Percentiles rank a stretch among this genome's conserved stretches.
These are phyloP conservation scores for Heliconius ismenius DNA, from an alignment of 2,888 invertebrate genomes.

Conservation along the genomic window DNA sequence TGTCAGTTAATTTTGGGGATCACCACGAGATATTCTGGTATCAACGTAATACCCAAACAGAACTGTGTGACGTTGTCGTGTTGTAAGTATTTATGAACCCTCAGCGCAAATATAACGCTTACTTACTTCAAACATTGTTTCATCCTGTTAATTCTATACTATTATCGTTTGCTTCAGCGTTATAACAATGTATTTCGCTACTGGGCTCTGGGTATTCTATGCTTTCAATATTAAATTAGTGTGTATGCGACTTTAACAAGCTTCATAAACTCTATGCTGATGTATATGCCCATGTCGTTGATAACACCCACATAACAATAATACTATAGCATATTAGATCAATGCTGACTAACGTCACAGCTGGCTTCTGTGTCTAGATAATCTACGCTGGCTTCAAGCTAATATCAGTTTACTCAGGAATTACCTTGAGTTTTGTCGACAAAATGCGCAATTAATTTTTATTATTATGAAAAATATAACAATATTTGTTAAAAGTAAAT, in stretches of 20 bases:
- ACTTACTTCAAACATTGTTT: conserved; percentile 54
- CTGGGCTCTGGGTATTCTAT: conserved; percentile 81
- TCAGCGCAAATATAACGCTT: conserved; percentile 75
- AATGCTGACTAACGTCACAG: conserved; percentile 77
- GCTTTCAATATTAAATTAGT: conserved; percentile 81
- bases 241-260: conserved; percentile 80
- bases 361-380: conserved; percentile 82
- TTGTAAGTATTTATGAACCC: conserved; percentile 76
- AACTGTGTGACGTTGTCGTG: conserved; percentile 71
- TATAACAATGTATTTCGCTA: conserved; percentile 79
- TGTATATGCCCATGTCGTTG: conserved; percentile 79
- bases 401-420: conserved; percentile 67
- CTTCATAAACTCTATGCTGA: conserved; percentile 81
- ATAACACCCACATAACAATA: conserved; percentile 70
- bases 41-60: conserved; percentile 61
- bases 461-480: conserved; percentile 6
- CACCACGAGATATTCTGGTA: conserved; percentile 64
- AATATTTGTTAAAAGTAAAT: background rate
- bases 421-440: conserved; percentile 58
- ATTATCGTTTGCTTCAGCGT: conserved; percentile 81
- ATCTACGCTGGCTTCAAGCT: conserved; percentile 81
- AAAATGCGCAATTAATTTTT: conserved; percentile 23
- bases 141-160: conserved; percentile 63
- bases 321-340: conserved; percentile 76
- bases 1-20: conserved; percentile 68